Evolutionary conservation across 92 coral and sea anemone genomes (phyloP).

Genomic region (Paragorgia papillata): DNA sequence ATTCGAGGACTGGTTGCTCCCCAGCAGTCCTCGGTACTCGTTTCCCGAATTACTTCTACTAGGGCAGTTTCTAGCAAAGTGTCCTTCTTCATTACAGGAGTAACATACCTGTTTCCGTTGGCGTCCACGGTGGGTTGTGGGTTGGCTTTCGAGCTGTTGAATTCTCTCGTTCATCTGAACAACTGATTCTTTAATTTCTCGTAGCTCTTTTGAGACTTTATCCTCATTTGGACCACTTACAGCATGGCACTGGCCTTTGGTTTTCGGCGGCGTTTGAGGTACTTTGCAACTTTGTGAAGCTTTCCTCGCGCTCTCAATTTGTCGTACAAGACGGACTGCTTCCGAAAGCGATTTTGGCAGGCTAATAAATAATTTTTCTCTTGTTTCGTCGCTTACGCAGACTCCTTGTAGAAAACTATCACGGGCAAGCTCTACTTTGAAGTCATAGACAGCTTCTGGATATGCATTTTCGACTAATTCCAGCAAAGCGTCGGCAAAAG

Average conservation of each 20-base stretch:
- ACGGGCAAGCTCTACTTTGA: slow-evolving; percentile 54
- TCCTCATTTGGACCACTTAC: slow-evolving; percentile 11
- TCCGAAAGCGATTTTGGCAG: not conserved
- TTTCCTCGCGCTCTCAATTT: not conserved
- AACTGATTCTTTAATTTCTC: slow-evolving; percentile 50
- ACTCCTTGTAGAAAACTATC: slow-evolving; percentile 51
- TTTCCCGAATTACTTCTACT: slow-evolving; percentile 25
- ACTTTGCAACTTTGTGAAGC: not conserved
- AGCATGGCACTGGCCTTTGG: slow-evolving; percentile 14
- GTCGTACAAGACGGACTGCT: not conserved
- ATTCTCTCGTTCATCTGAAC: slow-evolving; percentile 55
- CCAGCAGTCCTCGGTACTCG: slow-evolving; percentile 36
- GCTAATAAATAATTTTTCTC: slow-evolving; percentile 8
- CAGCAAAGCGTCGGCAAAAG: slow-evolving; percentile 50
- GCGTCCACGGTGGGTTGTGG: slow-evolving; percentile 1
- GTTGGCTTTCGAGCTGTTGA: slow-evolving; percentile 24
- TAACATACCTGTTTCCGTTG: slow-evolving; percentile 26
- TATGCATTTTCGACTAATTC: slow-evolving; percentile 63
- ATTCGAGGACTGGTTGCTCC: slow-evolving; percentile 58
- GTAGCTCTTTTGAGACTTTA: slow-evolving; percentile 44
- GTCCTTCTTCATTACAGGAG: too few species aligned
- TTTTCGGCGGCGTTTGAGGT: not conserved
- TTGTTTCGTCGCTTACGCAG: not conserved
- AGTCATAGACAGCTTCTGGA: slow-evolving; percentile 53
- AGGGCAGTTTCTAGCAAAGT: slow-evolving; percentile 55